Percentiles rank a stretch among this genome's conserved stretches.
Conservation (phyloP, 2,797 vertebrate genomes). For the Chiroxiphia lanceolata region DNA sequence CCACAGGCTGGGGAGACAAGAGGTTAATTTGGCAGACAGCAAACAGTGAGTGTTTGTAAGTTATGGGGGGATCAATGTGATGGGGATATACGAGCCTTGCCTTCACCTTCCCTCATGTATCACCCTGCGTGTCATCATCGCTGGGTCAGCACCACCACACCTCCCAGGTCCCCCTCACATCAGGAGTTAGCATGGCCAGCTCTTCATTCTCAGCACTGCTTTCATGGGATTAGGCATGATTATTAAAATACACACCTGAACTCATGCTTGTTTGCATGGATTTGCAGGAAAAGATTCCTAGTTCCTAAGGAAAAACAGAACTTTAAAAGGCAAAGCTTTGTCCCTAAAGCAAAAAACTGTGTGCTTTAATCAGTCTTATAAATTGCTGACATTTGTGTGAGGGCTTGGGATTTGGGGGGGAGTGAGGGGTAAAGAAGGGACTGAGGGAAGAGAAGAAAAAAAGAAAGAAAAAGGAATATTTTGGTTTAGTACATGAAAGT, state of each 20-base stretch:
- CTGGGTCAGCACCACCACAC: background rate
- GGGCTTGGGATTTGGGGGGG: background rate
- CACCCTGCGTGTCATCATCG: background rate
- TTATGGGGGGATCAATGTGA: background rate
- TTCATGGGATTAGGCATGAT: background rate
- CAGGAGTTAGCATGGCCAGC: background rate
- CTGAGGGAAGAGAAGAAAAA: background rate
- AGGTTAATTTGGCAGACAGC: slow-evolving; percentile 33
- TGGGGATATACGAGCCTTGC: background rate
- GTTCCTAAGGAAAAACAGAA: background rate
- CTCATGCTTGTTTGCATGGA: background rate
- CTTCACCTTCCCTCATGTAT: slow-evolving; percentile 10
- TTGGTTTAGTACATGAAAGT: background rate
- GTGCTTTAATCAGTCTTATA: background rate
- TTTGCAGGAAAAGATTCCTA: background rate
- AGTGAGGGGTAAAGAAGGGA: background rate
- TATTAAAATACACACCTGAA: background rate
- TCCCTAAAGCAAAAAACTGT: background rate
- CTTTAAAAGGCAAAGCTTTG: background rate
- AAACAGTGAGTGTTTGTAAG: background rate
- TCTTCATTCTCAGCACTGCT: background rate
- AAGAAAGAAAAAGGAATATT: background rate
- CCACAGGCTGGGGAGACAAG: background rate
- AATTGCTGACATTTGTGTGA: background rate
- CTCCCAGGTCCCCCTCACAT: background rate